Conservation (phyloP, 1,140 invertebrate genomes). For the Catajapyx aquilonaris region DNA sequence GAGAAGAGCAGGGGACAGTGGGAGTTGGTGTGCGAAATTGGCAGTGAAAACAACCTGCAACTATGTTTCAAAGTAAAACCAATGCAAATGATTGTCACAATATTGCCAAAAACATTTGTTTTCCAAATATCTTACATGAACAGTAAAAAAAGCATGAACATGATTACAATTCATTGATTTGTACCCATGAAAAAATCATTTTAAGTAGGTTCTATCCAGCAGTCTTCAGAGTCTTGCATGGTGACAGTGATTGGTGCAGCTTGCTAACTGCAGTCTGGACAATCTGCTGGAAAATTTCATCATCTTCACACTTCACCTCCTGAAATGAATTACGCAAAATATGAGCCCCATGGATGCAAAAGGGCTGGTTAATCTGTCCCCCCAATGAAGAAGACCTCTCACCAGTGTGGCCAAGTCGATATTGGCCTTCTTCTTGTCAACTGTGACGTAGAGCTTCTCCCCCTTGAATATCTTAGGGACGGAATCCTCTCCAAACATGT, state of each 20-base stretch:
- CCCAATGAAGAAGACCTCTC: conserved; percentile 14
- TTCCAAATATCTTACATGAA: no score
- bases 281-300: conserved; percentile 61
- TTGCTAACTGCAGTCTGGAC: conserved; percentile 68
- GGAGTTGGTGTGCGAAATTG: no score
- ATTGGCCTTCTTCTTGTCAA: conserved; percentile 63
- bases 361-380: not conserved
- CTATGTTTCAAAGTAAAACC: no score
- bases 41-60: no score
- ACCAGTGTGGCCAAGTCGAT: conserved; percentile 67
- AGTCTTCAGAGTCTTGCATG: no score
- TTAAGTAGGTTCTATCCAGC: no score
- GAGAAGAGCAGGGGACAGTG: no score
- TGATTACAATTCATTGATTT: no score
- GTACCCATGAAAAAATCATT: no score
- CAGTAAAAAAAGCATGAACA: no score
- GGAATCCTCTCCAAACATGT: conserved; percentile 86
- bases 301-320: conserved; percentile 58
- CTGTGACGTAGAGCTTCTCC: conserved; percentile 63
- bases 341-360: not conserved
- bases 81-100: no score
- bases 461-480: conserved; percentile 89
- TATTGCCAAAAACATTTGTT: no score
- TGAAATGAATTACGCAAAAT: conserved; percentile 19
- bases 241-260: conserved; percentile 62